phyloP scores from a whole-genome alignment of 92 coral and sea anemone genomes.

The Phenganax marumi region DNA sequence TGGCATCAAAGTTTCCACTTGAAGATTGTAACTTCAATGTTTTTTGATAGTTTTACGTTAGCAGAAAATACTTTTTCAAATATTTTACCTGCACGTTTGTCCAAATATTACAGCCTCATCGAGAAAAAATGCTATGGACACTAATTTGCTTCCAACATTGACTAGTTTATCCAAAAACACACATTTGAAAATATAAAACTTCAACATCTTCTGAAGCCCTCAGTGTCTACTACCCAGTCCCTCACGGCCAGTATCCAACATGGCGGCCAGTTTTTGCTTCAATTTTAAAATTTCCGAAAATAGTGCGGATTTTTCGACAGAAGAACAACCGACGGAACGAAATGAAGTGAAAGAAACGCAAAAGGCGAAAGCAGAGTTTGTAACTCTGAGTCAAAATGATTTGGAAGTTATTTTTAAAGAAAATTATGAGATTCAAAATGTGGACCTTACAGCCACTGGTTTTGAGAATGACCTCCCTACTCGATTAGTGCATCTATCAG shows the following conservation, averaged over 20 bases:
- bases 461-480: not conserved
- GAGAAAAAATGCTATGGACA: no score
- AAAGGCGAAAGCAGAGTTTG: conserved; percentile 3
- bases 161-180: no score
- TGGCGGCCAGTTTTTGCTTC: conserved; percentile 37
- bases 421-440: not conserved
- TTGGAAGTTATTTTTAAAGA: not conserved
- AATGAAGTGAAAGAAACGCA: not conserved
- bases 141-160: no score
- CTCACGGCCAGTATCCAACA: not conserved
- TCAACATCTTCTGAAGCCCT: not conserved
- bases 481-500: conserved; percentile 13
- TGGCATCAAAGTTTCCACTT: not conserved
- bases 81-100: no score
- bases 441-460: not conserved
- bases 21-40: not conserved
- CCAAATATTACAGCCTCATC: no score
- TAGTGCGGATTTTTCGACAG: not conserved
- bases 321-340: not conserved
- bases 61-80: no score
- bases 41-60: no score
- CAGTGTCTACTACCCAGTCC: not conserved
- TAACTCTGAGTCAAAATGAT: not conserved
- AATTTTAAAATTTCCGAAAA: conserved; percentile 27
- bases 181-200: not conserved